Base-by-base conservation (phyloP, 2,113 vertebrate genomes). In the Heterotis niloticus region DNA sequence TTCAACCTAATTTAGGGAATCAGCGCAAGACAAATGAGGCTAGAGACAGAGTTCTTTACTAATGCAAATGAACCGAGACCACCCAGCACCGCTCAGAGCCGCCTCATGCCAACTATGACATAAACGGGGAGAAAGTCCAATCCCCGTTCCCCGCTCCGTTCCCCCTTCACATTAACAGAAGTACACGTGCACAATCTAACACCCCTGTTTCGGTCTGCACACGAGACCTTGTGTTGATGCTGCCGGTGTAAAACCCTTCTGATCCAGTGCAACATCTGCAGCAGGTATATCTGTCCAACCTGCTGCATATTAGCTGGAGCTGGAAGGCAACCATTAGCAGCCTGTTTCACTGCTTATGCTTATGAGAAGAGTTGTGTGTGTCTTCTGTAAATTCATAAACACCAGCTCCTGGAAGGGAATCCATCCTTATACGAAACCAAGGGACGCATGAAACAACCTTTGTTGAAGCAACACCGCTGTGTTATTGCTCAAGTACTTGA, bases 1-100 rank as follows among this genome's bases (percentile, higher is more conserved):
- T 91, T 91, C 90, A 92, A 91, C 88, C 89, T 91, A 91, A 91
- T 92, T 92, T 91, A 89, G 91, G 85, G 87, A 90, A 92, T 93
- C 91, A 91, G 88, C 90, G 88, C 88, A 88, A 86, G 85, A 90
- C 90, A 90, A 93, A 93, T 86, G 87, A 91, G 92, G 90, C 88
- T 88, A 84, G 89, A 90, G 90, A 89, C 85, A 81, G 86, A 89
- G 88, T 87, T 87, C 86, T 90, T 92, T 90, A 89, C 83, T 83
- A 86, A 89, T 86, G 86, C 90, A 89, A 90, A 89, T 86, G 81
- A 87, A 88, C 85, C 87, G 87, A 88, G 93, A 91, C 94, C 93
- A 94, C 93, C 92, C 93, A 94, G 88, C 85, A 83, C 85, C 85
- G 87, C 85, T 84, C 59, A 52, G 70, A 86, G 85, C 87, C 88